A percentile compares a stretch with the other conserved stretches of the same genome.
phyloP scores from a whole-genome alignment of 2,113 vertebrate species.

The Fulmarus glacialis region DNA sequence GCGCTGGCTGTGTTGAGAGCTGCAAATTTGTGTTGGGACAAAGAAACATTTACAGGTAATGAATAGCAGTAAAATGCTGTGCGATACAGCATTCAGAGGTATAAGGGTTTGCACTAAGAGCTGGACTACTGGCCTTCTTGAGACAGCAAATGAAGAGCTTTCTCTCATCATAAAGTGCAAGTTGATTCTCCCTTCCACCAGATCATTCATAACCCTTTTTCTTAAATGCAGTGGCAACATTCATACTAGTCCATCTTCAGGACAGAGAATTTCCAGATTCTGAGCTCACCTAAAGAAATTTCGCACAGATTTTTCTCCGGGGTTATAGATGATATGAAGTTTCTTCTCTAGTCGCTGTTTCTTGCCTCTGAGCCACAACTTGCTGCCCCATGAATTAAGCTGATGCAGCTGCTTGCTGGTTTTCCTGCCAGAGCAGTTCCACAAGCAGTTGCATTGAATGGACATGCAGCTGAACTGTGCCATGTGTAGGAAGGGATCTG shows the following conservation, averaged over 20 bases:
- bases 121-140: neutral
- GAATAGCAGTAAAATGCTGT: constrained; percentile 35
- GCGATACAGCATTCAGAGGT: neutral
- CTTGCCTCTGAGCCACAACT: neutral
- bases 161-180: neutral
- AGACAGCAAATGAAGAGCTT: neutral
- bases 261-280: neutral
- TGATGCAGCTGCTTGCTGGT: neutral
- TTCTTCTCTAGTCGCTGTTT: neutral
- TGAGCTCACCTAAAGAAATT: neutral
- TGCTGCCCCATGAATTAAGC: neutral
- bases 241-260: neutral
- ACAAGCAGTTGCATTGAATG: neutral
- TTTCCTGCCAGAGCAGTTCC: neutral
- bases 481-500: neutral
- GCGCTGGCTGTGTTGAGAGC: constrained; percentile 56
- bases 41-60: constrained; percentile 36
- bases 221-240: neutral
- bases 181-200: neutral
- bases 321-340: neutral
- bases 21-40: constrained; percentile 50
- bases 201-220: neutral
- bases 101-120: neutral
- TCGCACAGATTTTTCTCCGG: neutral
- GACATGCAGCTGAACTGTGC: neutral